Evolutionary conservation across 2,888 invertebrate species (phyloP).

Genomic region (Tinea semifulvella): DNA sequence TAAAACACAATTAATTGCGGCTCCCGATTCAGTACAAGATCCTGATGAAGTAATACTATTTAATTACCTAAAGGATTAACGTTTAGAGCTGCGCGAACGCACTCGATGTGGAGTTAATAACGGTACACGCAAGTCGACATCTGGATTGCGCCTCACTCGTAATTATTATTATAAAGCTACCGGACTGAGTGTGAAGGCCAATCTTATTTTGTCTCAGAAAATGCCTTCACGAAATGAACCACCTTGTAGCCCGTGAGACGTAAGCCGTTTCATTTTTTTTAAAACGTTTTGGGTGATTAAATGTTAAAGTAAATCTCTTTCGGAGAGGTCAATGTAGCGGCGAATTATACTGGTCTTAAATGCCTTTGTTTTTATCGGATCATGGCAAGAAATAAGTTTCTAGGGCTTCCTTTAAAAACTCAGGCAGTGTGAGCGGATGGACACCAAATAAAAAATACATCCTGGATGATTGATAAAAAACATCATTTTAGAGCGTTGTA

Average conservation of each 20-base stretch:
- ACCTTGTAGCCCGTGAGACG: conserved; percentile 9
- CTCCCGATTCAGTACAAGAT: conserved; percentile 13
- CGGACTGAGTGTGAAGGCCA: conserved; percentile 11
- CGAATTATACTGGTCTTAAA: neutral
- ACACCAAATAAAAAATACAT: conserved; percentile 5
- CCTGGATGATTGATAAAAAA: neutral
- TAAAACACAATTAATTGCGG: neutral
- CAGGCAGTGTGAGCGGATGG: neutral
- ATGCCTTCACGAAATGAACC: conserved; percentile 4
- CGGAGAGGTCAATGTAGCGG: conserved; percentile 9
- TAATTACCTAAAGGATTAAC: conserved; percentile 27
- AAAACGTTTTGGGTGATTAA: conserved; percentile 4
- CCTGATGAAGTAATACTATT: conserved; percentile 29
- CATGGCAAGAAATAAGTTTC: conserved; percentile 1
- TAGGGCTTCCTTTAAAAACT: neutral
- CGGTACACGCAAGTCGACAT: conserved; percentile 36
- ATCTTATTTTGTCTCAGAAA: conserved; percentile 8
- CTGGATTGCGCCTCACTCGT: conserved; percentile 33
- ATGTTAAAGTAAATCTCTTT: conserved; percentile 7
- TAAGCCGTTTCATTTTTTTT: conserved; percentile 6
- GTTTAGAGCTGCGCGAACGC: conserved; percentile 25
- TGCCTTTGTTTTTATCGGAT: neutral
- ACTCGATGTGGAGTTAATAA: conserved; percentile 34
- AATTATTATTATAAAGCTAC: conserved; percentile 36
- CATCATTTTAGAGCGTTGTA: neutral